Percentiles rank a stretch among this genome's conserved stretches.
These are phyloP conservation scores for Okamejei kenojei DNA, from an alignment of 2,797 vertebrate genomes.

Conservation along the genomic window DNA sequence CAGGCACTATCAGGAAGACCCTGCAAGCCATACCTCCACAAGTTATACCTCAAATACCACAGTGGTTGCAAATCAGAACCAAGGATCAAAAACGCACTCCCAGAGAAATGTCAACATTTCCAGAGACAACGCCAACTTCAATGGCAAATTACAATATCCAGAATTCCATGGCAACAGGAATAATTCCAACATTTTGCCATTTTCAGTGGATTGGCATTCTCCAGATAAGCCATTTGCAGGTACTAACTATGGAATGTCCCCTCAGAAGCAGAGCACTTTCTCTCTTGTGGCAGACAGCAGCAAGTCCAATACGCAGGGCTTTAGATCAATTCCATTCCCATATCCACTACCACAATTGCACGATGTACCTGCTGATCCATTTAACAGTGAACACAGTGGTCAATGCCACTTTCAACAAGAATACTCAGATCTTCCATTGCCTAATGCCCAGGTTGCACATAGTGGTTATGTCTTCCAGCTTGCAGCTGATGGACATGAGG, in stretches of 20 bases:
- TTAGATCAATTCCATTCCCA: conserved; percentile 63
- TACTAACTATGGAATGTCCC: conserved; percentile 68
- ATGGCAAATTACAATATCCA: conserved; percentile 66
- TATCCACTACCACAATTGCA: conserved; percentile 73
- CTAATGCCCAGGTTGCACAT: conserved; percentile 60
- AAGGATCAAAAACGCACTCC: conserved; percentile 48
- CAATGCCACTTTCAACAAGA: conserved; percentile 57
- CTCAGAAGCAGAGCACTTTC: conserved; percentile 66
- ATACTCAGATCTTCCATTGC: conserved; percentile 58
- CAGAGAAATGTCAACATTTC: conserved; percentile 47
- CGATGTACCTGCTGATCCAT: conserved; percentile 63
- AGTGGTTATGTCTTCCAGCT: conserved; percentile 66
- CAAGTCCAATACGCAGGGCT: conserved; percentile 55
- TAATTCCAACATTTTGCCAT: conserved; percentile 43
- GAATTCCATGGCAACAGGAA: conserved; percentile 71
- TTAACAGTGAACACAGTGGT: conserved; percentile 54
- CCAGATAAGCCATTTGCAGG: conserved; percentile 74
- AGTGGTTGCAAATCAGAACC: conserved; percentile 55
- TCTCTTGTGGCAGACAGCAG: conserved; percentile 52
- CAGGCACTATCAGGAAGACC: conserved; percentile 71
- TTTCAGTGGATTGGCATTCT: conserved; percentile 62
- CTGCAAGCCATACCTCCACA: conserved; percentile 69
- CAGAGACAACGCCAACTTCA: conserved; percentile 63
- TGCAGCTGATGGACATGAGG: conserved; percentile 64
- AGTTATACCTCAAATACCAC: conserved; percentile 83